phyloP scores from a whole-genome alignment of 1,140 invertebrate species.

The Oncopodura yosiiana region DNA sequence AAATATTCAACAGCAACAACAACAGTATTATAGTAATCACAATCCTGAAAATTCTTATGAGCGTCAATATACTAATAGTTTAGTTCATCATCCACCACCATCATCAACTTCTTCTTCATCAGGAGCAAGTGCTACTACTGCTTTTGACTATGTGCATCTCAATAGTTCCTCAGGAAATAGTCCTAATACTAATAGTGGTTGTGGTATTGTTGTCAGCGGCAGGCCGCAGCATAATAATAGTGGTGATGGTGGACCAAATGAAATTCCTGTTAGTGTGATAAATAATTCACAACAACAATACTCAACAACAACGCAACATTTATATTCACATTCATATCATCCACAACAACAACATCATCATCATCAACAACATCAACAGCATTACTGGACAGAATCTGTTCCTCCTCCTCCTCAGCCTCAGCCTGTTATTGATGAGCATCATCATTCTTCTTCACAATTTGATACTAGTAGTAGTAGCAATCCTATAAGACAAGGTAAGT shows the following conservation, averaged over 20 bases:
- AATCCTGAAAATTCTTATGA: not conserved
- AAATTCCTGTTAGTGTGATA: too few relatives aligned
- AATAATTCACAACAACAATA: too few relatives aligned
- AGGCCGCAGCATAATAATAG: not conserved
- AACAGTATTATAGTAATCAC: slow-evolving; percentile 3
- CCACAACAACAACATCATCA: slow-evolving; percentile 6
- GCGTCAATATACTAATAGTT: not conserved
- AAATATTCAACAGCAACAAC: slow-evolving; percentile 21
- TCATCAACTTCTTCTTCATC: slow-evolving; percentile 12
- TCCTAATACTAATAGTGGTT: slow-evolving; percentile 4
- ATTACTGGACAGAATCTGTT: slow-evolving; percentile 21
- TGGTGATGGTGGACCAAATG: too few relatives aligned
- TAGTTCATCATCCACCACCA: not conserved
- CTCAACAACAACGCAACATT: too few relatives aligned
- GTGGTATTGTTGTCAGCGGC: not conserved
- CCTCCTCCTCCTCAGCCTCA: not conserved
- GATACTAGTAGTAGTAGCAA: too few relatives aligned
- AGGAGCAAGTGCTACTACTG: too few relatives aligned
- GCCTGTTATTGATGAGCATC: not conserved
- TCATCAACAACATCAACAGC: slow-evolving; percentile 11
- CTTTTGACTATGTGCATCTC: slow-evolving; percentile 20
- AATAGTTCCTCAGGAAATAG: slow-evolving; percentile 4
- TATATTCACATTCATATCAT: not conserved
- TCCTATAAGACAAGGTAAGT: too few relatives aligned
- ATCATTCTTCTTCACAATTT: too few relatives aligned